Percentiles rank a stretch among this genome's conserved stretches.
phyloP scores from a whole-genome alignment of 2,888 invertebrate genomes.

The Bursaphelenchus okinawaensis region DNA sequence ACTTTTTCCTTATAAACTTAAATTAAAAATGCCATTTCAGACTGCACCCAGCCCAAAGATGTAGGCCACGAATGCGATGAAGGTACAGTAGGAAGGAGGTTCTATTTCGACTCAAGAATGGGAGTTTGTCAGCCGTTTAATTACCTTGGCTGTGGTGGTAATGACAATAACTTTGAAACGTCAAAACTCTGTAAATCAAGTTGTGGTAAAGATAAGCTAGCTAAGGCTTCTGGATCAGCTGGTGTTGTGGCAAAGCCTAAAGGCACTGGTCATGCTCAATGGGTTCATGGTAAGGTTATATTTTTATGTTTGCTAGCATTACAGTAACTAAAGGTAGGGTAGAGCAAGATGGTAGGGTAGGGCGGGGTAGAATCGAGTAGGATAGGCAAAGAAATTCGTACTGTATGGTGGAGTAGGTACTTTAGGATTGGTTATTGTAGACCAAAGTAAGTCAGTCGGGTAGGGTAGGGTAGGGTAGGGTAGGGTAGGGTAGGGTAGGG shows the following conservation, averaged over 20 bases:
- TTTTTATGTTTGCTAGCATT: background rate
- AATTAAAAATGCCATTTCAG: no score
- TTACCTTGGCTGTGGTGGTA: constrained; percentile 43
- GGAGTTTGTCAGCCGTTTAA: constrained; percentile 53
- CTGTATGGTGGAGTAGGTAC: no score
- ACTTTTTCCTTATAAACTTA: no score
- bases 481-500: no score
- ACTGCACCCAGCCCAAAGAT: constrained; percentile 36
- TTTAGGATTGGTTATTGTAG: no score
- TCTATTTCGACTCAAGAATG: constrained; percentile 38
- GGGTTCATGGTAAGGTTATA: constrained; percentile 34
- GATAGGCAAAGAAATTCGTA: no score
- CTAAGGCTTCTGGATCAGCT: constrained; percentile 1
- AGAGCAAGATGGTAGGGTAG: no score
- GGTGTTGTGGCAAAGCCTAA: constrained; percentile 11
- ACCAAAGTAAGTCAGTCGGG: no score
- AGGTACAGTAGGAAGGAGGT: constrained; percentile 22
- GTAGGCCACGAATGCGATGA: constrained; percentile 29
- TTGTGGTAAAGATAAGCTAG: background rate
- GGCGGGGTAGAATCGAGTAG: no score
- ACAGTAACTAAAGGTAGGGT: no score
- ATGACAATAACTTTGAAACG: background rate
- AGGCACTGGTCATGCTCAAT: constrained; percentile 37
- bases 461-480: no score
- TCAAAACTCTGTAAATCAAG: background rate